Base-by-base conservation (phyloP, 2,113 vertebrate species). In the Cervus canadensis region DNA sequence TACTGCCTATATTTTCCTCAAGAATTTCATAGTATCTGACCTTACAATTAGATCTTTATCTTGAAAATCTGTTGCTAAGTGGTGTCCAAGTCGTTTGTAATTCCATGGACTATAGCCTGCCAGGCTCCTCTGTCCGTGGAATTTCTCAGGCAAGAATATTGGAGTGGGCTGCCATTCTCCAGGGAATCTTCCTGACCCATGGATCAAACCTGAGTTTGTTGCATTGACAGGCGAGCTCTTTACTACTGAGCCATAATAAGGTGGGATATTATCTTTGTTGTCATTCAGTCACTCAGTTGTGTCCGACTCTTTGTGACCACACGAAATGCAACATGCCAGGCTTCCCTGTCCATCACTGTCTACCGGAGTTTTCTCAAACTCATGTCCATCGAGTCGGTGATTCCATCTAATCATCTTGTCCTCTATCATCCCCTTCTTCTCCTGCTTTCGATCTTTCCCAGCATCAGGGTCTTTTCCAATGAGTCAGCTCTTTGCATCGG, bases 241-340 rank as follows among this genome's bases (percentile, higher is more conserved):
- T 64, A 64, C 15, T 64, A 64, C 62, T 17, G 62, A 64, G 62
- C 62, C 0, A n/a, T n/a, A n/a, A 9, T 64, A 19, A 19, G 62
- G 16, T 0, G 33, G 6, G 0, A 16, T 64, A 3, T 64, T n/a
- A 64, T 64, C 62, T 19, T n/a, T n/a, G 62, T 19, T n/a, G 62
- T 59, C 2, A 2, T 8, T n/a, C 62, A 64, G 62, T 64, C 2
- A 17, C 16, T n/a, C 30, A n/a, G 62, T 64, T 7, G 1, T 64
- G 33, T 64, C 30, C 0, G 2, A 64, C 16, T 64, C 33, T 64
- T 17, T 64, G 33, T 16, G 9, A 64, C 15, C 3, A 3, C 33
- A 64, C 0, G 3, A 15, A 1, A 7, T n/a, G 7, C 7, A 64
- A 4, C 16, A 64, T 0, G 15, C 33, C 16, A n/a, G 33, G 62